A percentile compares a stretch with the other conserved stretches of the same genome.
Evolutionary conservation across 2,113 vertebrate genomes (phyloP).

Genomic region (Brachirus orientalis): DNA sequence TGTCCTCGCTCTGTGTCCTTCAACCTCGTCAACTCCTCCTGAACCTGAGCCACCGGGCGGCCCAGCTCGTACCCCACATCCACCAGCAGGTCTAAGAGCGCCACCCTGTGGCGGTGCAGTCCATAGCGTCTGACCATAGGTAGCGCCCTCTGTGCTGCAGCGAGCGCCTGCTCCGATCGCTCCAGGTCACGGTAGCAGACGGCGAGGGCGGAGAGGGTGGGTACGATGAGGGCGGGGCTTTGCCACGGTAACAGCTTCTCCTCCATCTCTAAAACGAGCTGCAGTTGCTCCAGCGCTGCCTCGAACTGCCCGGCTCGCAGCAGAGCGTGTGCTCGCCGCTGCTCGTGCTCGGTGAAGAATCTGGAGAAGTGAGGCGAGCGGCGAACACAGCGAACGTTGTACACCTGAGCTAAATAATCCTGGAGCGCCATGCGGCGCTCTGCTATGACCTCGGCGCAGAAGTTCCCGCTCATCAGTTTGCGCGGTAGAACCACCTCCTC

Average conservation of each 20-base stretch:
- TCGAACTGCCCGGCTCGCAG: slow-evolving; percentile 88
- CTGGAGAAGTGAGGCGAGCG: slow-evolving; percentile 79
- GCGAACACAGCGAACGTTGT: slow-evolving; percentile 80
- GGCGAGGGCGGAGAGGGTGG: slow-evolving; percentile 85
- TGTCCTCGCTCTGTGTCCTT: slow-evolving; percentile 75
- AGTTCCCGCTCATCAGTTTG: slow-evolving; percentile 87
- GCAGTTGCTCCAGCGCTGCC: slow-evolving; percentile 81
- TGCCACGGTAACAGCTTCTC: slow-evolving; percentile 85
- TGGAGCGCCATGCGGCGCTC: slow-evolving; percentile 87
- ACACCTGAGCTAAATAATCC: slow-evolving; percentile 88
- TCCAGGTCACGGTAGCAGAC: slow-evolving; percentile 91
- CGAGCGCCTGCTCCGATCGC: slow-evolving; percentile 78
- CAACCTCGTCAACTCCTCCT: slow-evolving; percentile 83
- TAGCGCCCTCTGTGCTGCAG: slow-evolving; percentile 83
- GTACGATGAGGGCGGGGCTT: slow-evolving; percentile 76
- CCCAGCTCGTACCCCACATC: slow-evolving; percentile 86
- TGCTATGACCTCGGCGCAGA: slow-evolving; percentile 83
- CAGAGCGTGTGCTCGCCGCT: slow-evolving; percentile 83
- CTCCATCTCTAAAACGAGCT: slow-evolving; percentile 81
- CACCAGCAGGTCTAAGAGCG: slow-evolving; percentile 87
- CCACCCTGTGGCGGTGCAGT: slow-evolving; percentile 79
- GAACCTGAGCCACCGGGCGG: slow-evolving; percentile 86
- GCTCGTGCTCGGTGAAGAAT: slow-evolving; percentile 88
- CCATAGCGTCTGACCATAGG: slow-evolving; percentile 71
- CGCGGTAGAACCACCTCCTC: slow-evolving; percentile 89